A percentile compares a stretch with the other conserved stretches of the same genome.
phyloP scores from a whole-genome alignment of 2,797 vertebrate species.

The Poliocrania exsul region DNA sequence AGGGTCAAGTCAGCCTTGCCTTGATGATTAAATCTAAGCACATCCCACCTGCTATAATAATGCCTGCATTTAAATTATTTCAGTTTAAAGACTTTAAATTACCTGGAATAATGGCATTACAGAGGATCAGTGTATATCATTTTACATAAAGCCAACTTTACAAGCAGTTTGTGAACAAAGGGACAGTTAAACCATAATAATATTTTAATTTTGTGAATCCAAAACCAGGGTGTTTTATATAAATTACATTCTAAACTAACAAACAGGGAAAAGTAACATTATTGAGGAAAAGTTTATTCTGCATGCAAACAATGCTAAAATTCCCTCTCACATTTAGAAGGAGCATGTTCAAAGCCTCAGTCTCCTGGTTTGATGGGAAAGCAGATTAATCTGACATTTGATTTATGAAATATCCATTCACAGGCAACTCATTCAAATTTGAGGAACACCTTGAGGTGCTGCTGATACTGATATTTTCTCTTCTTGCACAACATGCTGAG shows the following conservation, averaged over 20 bases:
- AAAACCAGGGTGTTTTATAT: background rate
- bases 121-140: background rate
- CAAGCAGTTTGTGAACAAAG: background rate
- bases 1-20: background rate
- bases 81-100: background rate
- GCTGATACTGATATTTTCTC: background rate
- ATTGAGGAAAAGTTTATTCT: background rate
- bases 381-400: background rate
- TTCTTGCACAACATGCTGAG: background rate
- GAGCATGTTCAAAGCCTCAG: background rate
- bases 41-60: background rate
- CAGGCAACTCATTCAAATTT: background rate
- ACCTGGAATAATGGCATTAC: background rate
- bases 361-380: background rate
- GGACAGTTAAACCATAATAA: background rate
- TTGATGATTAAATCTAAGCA: background rate
- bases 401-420: background rate
- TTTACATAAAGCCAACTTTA: background rate
- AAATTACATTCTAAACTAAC: background rate
- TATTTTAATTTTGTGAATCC: background rate
- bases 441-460: background rate
- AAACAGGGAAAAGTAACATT: background rate
- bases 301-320: background rate
- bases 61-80: background rate
- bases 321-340: background rate